phyloP scores from a whole-genome alignment of 2,888 invertebrate genomes.

The Xestia c-nigrum region DNA sequence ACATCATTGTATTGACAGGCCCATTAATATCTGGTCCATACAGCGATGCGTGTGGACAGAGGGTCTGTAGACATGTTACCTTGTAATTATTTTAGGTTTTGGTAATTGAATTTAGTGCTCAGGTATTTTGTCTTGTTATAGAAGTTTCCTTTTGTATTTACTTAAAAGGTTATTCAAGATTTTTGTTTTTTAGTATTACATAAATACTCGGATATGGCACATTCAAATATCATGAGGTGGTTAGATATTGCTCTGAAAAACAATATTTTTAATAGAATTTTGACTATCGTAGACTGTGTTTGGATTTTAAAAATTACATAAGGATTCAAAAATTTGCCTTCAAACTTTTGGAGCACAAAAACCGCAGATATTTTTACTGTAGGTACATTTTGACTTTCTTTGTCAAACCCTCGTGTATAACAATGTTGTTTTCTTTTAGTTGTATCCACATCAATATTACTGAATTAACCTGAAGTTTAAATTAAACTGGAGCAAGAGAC shows the following conservation, averaged over 20 bases:
- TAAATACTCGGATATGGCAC: neutral
- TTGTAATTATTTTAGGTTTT: slow-evolving; percentile 29
- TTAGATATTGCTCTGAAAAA: neutral
- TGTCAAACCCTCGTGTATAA: neutral
- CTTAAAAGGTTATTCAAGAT: neutral
- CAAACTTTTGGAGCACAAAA: neutral
- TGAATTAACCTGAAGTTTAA: slow-evolving; percentile 17
- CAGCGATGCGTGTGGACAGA: slow-evolving; percentile 54
- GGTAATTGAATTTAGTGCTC: slow-evolving; percentile 12
- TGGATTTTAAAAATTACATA: neutral
- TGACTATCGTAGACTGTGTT: neutral
- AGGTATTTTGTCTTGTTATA: neutral
- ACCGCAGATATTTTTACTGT: neutral
- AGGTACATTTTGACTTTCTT: neutral
- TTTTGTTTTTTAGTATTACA: neutral
- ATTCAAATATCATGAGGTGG: neutral
- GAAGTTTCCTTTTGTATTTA: neutral
- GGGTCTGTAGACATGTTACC: slow-evolving; percentile 39
- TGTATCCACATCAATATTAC: neutral
- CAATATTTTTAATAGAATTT: neutral
- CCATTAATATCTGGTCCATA: slow-evolving; percentile 83
- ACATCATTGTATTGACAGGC: slow-evolving; percentile 86
- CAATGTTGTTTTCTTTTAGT: neutral
- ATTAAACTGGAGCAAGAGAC: neutral
- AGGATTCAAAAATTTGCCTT: neutral